Evolutionary conservation across 2,888 invertebrate species (phyloP), one percentile per base, ranked within the genome.

Genomic region (Geotrupes spiniger): DNA sequence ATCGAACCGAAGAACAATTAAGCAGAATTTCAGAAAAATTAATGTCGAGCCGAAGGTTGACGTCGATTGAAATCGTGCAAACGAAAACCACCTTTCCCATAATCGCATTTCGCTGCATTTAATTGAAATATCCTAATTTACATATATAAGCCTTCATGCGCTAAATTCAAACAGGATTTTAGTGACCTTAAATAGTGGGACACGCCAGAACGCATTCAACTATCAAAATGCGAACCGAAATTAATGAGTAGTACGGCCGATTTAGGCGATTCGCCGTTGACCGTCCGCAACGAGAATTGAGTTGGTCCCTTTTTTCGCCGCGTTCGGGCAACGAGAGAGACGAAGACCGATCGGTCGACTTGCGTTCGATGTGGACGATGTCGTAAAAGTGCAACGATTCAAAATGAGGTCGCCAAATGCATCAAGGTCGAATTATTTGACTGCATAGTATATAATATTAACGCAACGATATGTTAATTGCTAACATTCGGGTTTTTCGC

Each of bases 391-490:
- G 70, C 70, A 71, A 70, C 61, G 70, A 58, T 69, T 68, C 59
- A 68, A 71, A 72, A 65, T 70, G 71, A 66, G 72, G 72, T 70
- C 72, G 68, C 68, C 64, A 68, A 69, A 67, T 69, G 65, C 68
- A 66, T 63, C 70, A 71, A 71, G 71, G 70, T 66, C 67, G 66
- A 58, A 64, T 64, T 61, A 62, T 69, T 69, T 69, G 63, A 63
- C 60, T 51, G 49, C 37, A 36, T 44, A 42, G 41, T 44, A 45
- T 51, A 40, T 36, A 42, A 45, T 40, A 37, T 46, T 43, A 40
- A 42, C 17, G 51, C 43, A 43, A 33, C 26, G 33, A 27, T 25
- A 25, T 31, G 15, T 48, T 28, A 38, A 48, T 36, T 39, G 48
- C 41, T 21, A 3, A 21, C 21, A 43, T 37, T 31, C 36, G 42